Percentiles rank a stretch among this genome's conserved stretches.
Evolutionary conservation across 2,113 vertebrate genomes (phyloP).

Genomic region (Pterophyllum scalare): DNA sequence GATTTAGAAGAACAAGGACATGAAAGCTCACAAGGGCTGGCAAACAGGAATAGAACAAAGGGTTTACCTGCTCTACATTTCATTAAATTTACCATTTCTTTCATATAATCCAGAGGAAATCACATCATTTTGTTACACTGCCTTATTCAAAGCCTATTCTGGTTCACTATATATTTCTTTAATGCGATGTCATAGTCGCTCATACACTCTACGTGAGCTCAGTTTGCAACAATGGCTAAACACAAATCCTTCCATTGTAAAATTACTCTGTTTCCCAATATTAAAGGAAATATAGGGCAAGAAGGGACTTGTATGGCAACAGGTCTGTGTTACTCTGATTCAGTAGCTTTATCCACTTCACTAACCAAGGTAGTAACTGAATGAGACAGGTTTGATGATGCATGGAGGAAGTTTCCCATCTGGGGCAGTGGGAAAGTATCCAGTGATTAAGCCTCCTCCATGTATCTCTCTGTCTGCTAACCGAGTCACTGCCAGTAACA

Average conservation of each 20-base stretch:
- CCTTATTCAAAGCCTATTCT: constrained; percentile 3
- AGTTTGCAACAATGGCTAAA: neutral
- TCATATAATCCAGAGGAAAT: neutral
- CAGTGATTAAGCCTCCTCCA: constrained; percentile 52
- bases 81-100: neutral
- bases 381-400: constrained; percentile 49
- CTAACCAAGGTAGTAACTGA: constrained; percentile 10
- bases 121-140: neutral
- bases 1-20: constrained; percentile 29
- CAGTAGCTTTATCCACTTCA: constrained; percentile 31
- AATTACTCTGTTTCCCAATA: neutral
- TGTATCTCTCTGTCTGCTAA: constrained; percentile 37
- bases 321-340: constrained; percentile 23
- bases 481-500: constrained; percentile 43
- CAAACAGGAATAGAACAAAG: neutral
- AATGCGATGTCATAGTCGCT: neutral
- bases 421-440: constrained; percentile 33
- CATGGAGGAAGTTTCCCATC: constrained; percentile 54
- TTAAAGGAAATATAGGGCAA: neutral
- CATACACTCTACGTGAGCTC: neutral
- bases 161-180: neutral
- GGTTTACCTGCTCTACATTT: neutral
- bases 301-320: constrained; percentile 10
- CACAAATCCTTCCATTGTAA: constrained; percentile 1
- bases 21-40: neutral